phyloP scores from a whole-genome alignment of 2,113 vertebrate genomes.

The Abramis brama region DNA sequence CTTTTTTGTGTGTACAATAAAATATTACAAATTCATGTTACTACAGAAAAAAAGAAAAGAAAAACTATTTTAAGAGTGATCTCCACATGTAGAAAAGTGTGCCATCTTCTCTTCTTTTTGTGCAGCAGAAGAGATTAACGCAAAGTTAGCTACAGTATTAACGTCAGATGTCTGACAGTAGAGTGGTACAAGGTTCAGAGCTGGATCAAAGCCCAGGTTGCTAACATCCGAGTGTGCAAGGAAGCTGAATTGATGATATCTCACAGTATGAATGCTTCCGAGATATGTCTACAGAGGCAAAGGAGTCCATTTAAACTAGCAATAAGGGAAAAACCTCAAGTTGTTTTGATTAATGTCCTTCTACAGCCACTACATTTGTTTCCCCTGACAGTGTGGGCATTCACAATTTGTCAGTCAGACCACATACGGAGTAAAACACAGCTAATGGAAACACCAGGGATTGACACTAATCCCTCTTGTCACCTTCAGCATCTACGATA shows the following conservation, averaged over 20 bases:
- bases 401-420: conserved; percentile 44
- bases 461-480: conserved; percentile 33
- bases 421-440: conserved; percentile 49
- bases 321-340: conserved; percentile 34
- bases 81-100: too few species aligned
- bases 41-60: too few species aligned
- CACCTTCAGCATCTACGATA: conserved; percentile 20
- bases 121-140: conserved; percentile 10
- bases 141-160: conserved; percentile 36
- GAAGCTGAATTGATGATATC: conserved; percentile 36
- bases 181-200: conserved; percentile 9
- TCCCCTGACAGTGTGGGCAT: conserved; percentile 48
- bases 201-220: conserved; percentile 33
- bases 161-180: conserved; percentile 38
- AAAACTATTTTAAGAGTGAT: not conserved
- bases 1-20: too few species aligned
- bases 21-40: too few species aligned
- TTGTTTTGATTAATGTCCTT: conserved; percentile 53
- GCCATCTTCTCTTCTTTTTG: too few species aligned
- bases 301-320: conserved; percentile 30
- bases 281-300: conserved; percentile 35
- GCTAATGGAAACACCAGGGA: conserved; percentile 56
- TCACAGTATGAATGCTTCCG: not conserved
- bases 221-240: conserved; percentile 16
- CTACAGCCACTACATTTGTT: conserved; percentile 41